Evolutionary conservation across 2,888 invertebrate genomes (phyloP).

Genomic region (Leptopilina drosophilae): DNA sequence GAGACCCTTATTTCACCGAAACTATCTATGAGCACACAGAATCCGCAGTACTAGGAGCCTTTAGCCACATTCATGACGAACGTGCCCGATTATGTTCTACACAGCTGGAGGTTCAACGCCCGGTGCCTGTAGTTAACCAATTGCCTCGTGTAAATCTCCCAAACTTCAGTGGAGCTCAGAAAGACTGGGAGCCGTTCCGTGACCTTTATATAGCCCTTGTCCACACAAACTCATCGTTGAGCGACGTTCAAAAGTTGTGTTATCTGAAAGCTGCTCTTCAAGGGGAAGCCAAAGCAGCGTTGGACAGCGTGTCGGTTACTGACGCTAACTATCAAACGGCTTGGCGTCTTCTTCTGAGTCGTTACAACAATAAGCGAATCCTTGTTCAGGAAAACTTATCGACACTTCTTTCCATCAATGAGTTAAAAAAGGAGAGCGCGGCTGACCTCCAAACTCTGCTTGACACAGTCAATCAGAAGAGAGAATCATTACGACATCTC

Average conservation of each 20-base stretch:
- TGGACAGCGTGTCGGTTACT: background rate
- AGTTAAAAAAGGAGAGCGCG: background rate
- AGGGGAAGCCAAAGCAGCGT: background rate
- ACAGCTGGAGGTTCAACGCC: background rate
- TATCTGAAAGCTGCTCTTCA: background rate
- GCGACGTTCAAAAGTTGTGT: background rate
- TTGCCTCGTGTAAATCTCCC: background rate
- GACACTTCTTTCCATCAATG: background rate
- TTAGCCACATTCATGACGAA: background rate
- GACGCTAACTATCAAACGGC: background rate
- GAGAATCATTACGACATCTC: background rate
- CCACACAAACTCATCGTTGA: background rate
- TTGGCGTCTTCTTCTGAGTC: background rate
- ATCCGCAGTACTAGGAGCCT: background rate
- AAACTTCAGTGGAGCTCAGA: background rate
- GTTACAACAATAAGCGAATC: background rate
- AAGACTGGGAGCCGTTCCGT: background rate
- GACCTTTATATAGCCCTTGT: background rate
- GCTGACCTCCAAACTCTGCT: background rate
- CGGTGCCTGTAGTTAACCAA: background rate
- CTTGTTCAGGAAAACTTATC: background rate
- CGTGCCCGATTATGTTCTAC: background rate
- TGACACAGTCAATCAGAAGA: background rate
- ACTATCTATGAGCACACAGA: background rate
- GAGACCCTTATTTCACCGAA: background rate